phyloP scores from a whole-genome alignment of 2,888 invertebrate genomes.

The Sinhomidia bicolor region DNA sequence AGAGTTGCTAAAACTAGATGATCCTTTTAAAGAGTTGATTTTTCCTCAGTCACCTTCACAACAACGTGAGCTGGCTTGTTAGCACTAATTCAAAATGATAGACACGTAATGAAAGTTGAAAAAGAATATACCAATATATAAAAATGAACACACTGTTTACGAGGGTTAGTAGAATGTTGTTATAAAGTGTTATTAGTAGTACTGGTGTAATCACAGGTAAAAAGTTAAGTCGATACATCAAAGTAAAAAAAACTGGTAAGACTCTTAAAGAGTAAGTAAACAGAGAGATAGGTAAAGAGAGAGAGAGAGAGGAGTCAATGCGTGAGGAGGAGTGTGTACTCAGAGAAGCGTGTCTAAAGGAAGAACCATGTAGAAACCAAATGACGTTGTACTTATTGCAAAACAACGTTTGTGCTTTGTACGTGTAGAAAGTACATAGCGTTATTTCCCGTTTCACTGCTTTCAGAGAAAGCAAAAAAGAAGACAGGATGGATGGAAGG shows the following conservation, averaged over 20 bases:
- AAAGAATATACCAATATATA: conserved; percentile 50
- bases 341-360: neutral
- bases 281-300: neutral
- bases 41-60: neutral
- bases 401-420: neutral
- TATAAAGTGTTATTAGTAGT: no score
- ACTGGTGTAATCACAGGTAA: neutral
- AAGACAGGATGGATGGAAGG: neutral
- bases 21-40: neutral
- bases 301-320: neutral
- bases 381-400: neutral
- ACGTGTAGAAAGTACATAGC: conserved; percentile 9
- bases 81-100: conserved; percentile 22
- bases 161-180: no score
- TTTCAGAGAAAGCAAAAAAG: neutral
- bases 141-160: neutral
- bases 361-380: neutral
- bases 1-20: neutral
- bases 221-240: neutral
- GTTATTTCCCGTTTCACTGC: neutral
- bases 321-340: neutral
- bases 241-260: neutral
- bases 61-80: neutral
- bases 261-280: neutral
- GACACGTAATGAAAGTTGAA: conserved; percentile 58